Evolutionary conservation across 2,888 invertebrate genomes (phyloP), one percentile per base, ranked within the genome.

Genomic region (Tholera decimalis): DNA sequence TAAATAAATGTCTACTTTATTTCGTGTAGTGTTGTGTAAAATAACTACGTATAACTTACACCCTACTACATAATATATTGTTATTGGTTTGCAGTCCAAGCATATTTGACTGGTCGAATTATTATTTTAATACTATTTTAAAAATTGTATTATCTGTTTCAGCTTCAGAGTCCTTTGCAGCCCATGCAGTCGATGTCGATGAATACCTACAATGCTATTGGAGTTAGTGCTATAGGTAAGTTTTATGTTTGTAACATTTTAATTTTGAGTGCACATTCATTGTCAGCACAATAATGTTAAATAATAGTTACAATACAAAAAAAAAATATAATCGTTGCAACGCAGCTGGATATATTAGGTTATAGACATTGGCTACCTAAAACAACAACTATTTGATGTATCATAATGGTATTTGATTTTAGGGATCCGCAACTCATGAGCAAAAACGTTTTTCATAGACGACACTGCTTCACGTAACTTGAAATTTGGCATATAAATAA

Each of bases 181-280:
- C 91, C 94, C 3, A 94, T 95, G 91, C 94, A 93, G 83, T 86
- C 93, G 1, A 93, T 95, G 89, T 83, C 91, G 2, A 93, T 95
- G 92, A 95, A 94, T 65, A 85, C 89, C 28, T 94, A 94, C 83
- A 94, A 92, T 62, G 83, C 92, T n/a, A 88, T 95, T 35, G 94
- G 92, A 57, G 91, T 92, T 1, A 84, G 91, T 54, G 80, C 88
- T 56, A 81, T 95, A 30, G 94, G 95, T 94, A 73, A 88, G 92
- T 83, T 24, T 28, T 18, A n/a, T 28, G 9, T 58, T 33, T 8
- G 5, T 18, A 33, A 0, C 4, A 22, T 33, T 28, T 30, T 54
- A 2, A 15, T 2, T 28, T 41, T 15, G 15, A 20, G 20, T 13
- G 15, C 9, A 15, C 15, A 46, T 26, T 46, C 8, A 15, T 26